Base-by-base conservation (phyloP, 2,113 vertebrate genomes). In the Coryphaenoides rupestris region DNA sequence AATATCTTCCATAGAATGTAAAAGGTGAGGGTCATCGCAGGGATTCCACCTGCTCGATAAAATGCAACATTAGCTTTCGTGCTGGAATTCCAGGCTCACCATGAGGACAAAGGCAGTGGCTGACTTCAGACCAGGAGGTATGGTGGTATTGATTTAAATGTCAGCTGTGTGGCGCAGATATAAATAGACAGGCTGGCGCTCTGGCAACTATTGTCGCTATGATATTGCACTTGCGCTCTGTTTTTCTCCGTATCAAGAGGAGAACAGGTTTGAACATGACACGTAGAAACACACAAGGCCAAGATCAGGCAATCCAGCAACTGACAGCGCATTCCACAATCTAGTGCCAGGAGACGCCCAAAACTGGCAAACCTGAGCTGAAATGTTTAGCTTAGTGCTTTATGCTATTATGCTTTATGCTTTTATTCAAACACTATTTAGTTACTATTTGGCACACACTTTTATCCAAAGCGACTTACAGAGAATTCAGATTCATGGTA, bases 141-240 rank as follows among this genome's bases (percentile, higher is more conserved):
- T 77, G 83, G 75, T 57, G 80, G 75, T 71, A 77, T 87, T 87
- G 77, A 62, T 60, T 55, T 74, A 80, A 77, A 84, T 82, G 88
- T 83, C 89, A 90, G 83, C 87, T 89, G 89, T 77, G 80, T 55
- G 9, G 21, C 55, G 40, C 3, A 19, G 46, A 70, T 91, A 90
- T 84, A 76, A 86, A 90, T 88, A 89, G 74, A 59, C 54, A 22
- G 10, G 47, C 33, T 70, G 66, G 60, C 69, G 68, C 65, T 61
- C 55, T 0, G 23, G 66, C 56, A 65, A 69, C 22, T n/a, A 52
- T 59, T 24, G 70, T 76, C 79, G 79, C 77, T 73, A 74, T 71
- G 79, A 72, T 58, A 76, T 65, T 14, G 15, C 4, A 50, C n/a
- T 22, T 58, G 62, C 45, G 9, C 77, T 33, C 55, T 53, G n/a